These are phyloP conservation scores for Lates japonicus DNA, from an alignment of 2,797 vertebrate genomes.

Conservation along the genomic window DNA sequence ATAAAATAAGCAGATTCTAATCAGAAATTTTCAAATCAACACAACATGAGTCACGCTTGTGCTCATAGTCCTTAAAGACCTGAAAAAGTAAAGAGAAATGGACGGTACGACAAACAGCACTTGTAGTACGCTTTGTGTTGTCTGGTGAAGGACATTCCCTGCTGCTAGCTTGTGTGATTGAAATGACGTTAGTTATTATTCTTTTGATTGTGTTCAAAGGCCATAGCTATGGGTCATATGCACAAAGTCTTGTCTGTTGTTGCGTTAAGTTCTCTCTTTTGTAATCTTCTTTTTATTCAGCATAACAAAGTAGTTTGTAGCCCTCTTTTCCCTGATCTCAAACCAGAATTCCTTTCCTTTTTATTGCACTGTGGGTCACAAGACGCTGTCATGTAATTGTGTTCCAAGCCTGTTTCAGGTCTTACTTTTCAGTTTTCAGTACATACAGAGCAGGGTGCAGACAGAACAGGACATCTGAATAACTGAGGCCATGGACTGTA, in stretches of 20 bases:
- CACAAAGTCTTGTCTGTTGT: not conserved
- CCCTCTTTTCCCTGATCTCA: not conserved
- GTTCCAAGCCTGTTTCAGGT: not conserved
- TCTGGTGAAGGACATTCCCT: slow-evolving; percentile 4
- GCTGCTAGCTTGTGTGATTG: slow-evolving; percentile 37
- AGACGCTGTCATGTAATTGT: not conserved
- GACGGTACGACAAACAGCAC: not conserved
- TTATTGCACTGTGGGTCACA: not conserved
- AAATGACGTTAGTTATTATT: slow-evolving; percentile 16
- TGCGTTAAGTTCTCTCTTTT: not conserved
- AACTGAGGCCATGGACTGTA: not conserved
- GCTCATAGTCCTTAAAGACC: not conserved
- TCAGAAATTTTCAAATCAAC: not conserved
- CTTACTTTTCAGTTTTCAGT: not conserved
- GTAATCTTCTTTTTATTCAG: not conserved
- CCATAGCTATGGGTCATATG: not conserved
- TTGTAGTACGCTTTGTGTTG: not conserved
- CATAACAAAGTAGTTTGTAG: slow-evolving; percentile 10
- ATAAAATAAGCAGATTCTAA: slow-evolving; percentile 1
- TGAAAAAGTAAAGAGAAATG: not conserved
- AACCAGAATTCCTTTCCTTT: not conserved
- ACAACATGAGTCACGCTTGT: not conserved
- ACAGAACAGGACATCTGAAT: slow-evolving; percentile 6
- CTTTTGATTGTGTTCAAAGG: slow-evolving; percentile 16
- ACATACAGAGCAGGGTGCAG: not conserved